phyloP scores from a whole-genome alignment of 2,113 vertebrate genomes.

The Candoia aspera region DNA sequence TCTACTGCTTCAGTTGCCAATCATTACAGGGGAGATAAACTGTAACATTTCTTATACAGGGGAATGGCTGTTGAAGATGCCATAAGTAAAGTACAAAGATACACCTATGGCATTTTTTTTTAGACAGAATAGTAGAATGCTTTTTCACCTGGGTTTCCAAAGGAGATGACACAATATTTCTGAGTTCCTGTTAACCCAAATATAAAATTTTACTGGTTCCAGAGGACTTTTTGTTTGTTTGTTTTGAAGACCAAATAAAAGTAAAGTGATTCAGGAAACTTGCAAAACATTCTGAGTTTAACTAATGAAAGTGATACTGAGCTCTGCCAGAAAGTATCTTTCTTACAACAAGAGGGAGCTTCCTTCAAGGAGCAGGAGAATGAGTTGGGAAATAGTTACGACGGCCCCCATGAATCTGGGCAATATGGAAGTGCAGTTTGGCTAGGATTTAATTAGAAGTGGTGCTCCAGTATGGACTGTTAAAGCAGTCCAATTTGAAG shows the following conservation, averaged over 20 bases:
- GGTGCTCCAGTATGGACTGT: too few species aligned
- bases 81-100: background rate
- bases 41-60: background rate
- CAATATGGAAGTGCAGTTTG: too few species aligned
- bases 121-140: conserved; percentile 24
- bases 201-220: background rate
- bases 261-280: background rate
- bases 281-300: background rate
- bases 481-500: too few species aligned
- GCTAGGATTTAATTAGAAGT: too few species aligned
- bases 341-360: too few species aligned
- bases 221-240: conserved; percentile 9
- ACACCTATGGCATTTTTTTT: background rate
- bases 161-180: background rate
- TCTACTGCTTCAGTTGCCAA: background rate
- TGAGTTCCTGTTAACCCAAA: background rate
- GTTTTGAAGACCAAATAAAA: conserved; percentile 25
- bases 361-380: too few species aligned
- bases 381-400: too few species aligned
- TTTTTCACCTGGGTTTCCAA: background rate
- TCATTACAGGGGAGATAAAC: background rate
- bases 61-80: background rate
- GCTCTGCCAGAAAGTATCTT: too few species aligned
- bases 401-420: too few species aligned
- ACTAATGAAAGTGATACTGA: background rate